Percentiles rank a stretch among this genome's conserved stretches.
Evolutionary conservation across 2,888 invertebrate genomes (phyloP).

Genomic region (Aethes cnicana): DNA sequence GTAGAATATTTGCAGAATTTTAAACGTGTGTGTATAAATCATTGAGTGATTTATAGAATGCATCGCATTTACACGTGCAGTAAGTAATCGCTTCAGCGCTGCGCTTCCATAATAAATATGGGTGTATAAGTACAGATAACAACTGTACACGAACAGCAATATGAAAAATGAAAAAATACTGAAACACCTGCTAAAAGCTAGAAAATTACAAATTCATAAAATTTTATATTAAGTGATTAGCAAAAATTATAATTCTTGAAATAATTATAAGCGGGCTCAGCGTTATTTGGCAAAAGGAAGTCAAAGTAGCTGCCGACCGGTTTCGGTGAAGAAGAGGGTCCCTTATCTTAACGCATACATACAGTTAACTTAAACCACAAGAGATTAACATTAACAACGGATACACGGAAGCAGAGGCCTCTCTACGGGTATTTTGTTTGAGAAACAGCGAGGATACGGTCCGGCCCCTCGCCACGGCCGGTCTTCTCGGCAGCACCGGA

Average conservation of each 20-base stretch:
- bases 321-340: constrained; percentile 77
- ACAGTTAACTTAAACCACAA: constrained; percentile 77
- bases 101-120: too few species aligned
- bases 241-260: too few species aligned
- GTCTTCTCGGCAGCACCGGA: constrained; percentile 78
- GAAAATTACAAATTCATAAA: too few species aligned
- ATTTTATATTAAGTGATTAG: too few species aligned
- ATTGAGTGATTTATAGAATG: background rate
- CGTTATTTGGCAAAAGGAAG: constrained; percentile 81
- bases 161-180: too few species aligned
- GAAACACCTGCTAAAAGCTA: too few species aligned
- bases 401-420: constrained; percentile 80
- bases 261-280: too few species aligned
- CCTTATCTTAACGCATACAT: constrained; percentile 82
- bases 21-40: too few species aligned
- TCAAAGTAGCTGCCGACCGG: constrained; percentile 78
- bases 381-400: constrained; percentile 78
- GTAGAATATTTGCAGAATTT: too few species aligned
- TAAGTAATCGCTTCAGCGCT: too few species aligned
- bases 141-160: too few species aligned
- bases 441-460: constrained; percentile 70
- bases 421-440: constrained; percentile 64
- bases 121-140: too few species aligned
- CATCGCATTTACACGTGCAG: background rate
- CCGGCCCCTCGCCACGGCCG: constrained; percentile 80